Evolutionary conservation across 1,140 invertebrate species (phyloP).

Genomic region (Platorchestia sp.): DNA sequence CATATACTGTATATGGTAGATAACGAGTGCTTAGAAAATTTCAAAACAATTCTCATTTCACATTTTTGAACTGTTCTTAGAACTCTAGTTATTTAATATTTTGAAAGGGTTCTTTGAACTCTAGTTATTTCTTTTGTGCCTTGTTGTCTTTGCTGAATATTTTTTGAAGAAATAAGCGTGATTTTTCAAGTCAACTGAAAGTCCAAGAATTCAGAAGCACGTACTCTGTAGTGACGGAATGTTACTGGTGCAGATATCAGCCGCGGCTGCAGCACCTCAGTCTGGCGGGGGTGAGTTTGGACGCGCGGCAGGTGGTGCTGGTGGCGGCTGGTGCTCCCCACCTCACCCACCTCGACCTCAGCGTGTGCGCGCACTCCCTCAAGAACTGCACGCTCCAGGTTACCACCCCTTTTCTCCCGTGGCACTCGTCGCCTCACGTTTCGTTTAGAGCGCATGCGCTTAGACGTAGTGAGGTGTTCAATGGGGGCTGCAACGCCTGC

Average conservation of each 20-base stretch:
- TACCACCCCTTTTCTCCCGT: not conserved
- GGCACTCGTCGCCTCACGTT: too few species aligned
- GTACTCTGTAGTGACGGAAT: not conserved
- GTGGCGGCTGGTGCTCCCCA: not conserved
- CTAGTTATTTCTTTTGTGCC: not conserved
- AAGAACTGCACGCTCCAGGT: conserved; percentile 29
- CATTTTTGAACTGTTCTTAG: not conserved
- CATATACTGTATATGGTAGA: not conserved
- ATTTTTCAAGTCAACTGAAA: too few species aligned
- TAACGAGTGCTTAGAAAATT: not conserved
- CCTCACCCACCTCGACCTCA: conserved; percentile 47
- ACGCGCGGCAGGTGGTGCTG: conserved; percentile 35
- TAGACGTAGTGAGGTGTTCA: too few species aligned
- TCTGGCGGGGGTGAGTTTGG: conserved; percentile 22
- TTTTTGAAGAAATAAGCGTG: not conserved
- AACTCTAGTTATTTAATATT: not conserved
- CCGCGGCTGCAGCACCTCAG: not conserved
- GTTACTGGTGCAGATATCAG: not conserved
- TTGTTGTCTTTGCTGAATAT: not conserved
- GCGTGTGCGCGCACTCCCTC: conserved; percentile 14
- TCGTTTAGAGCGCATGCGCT: too few species aligned
- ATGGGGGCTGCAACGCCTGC: not conserved
- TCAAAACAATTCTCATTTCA: not conserved
- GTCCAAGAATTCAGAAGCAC: not conserved
- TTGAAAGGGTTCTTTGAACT: not conserved